Evolutionary conservation across 2,797 vertebrate genomes (phyloP).

Genomic region (Lagocephalus sceleratus): DNA sequence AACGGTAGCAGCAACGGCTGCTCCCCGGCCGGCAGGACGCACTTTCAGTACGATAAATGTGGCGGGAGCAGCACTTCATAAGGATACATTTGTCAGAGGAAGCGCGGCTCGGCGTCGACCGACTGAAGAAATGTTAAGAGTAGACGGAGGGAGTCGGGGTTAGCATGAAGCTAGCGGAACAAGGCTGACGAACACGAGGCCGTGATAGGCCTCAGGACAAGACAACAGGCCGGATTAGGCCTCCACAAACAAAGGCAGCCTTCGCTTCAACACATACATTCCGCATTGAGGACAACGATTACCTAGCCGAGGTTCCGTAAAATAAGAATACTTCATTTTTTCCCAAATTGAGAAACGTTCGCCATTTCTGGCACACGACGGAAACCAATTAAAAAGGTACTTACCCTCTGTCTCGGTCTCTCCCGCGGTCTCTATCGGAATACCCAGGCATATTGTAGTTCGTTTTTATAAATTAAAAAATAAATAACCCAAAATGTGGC

Average conservation of each 20-base stretch:
- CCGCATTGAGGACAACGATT: no score
- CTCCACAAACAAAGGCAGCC: constrained; percentile 1
- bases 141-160: no score
- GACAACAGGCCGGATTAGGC: constrained; percentile 23
- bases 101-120: no score
- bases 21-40: background rate
- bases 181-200: constrained; percentile 58
- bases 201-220: constrained; percentile 60
- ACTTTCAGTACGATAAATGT: no score
- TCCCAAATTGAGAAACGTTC: constrained; percentile 3
- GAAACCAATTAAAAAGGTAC: constrained; percentile 20
- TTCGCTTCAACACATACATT: background rate
- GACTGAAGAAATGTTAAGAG: background rate
- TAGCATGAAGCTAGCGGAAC: no score
- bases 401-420: constrained; percentile 89
- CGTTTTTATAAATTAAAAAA: constrained; percentile 54
- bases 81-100: no score
- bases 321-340: no score
- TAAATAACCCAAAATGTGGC: constrained; percentile 41
- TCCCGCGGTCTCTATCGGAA: constrained; percentile 91
- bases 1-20: constrained; percentile 16
- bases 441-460: constrained; percentile 86
- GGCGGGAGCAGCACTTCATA: no score
- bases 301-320: no score
- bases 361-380: constrained; percentile 32